Percentiles rank a stretch among this genome's conserved stretches.
These are phyloP conservation scores for Limulus polyphemus DNA, from an alignment of 2,888 invertebrate genomes.

Conservation along the genomic window DNA sequence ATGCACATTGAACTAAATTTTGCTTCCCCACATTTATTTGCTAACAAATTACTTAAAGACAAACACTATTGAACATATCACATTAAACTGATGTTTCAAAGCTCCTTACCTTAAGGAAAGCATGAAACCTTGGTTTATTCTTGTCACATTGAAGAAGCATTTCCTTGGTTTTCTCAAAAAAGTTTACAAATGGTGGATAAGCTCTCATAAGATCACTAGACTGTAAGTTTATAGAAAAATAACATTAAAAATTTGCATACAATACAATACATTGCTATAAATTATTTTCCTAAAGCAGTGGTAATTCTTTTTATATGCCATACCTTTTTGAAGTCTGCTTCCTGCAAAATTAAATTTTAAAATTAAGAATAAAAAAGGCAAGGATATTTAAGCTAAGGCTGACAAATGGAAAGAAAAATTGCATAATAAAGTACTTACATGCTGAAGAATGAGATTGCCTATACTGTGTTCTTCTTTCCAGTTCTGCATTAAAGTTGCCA, in stretches of 20 bases:
- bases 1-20: no score
- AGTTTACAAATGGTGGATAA: slow-evolving; percentile 96
- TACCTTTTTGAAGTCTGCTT: no score
- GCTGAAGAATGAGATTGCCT: slow-evolving; percentile 75
- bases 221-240: slow-evolving; percentile 31
- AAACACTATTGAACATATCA: background rate
- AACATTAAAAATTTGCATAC: no score
- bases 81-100: slow-evolving; percentile 45
- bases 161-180: slow-evolving; percentile 92
- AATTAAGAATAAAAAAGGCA: background rate
- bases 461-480: slow-evolving; percentile 81
- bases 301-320: no score
- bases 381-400: background rate
- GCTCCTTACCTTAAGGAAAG: slow-evolving; percentile 76
- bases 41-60: background rate
- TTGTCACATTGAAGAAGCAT: slow-evolving; percentile 79
- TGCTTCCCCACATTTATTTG: background rate
- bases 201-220: slow-evolving; percentile 78
- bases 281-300: background rate
- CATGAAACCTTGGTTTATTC: slow-evolving; percentile 90
- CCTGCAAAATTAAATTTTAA: slow-evolving; percentile 6
- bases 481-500: slow-evolving; percentile 46
- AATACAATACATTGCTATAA: no score
- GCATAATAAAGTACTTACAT: slow-evolving; percentile 39
- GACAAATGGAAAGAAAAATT: background rate